Base-by-base conservation (phyloP, 2,797 vertebrate species). In the Setipinna tenuifilis region DNA sequence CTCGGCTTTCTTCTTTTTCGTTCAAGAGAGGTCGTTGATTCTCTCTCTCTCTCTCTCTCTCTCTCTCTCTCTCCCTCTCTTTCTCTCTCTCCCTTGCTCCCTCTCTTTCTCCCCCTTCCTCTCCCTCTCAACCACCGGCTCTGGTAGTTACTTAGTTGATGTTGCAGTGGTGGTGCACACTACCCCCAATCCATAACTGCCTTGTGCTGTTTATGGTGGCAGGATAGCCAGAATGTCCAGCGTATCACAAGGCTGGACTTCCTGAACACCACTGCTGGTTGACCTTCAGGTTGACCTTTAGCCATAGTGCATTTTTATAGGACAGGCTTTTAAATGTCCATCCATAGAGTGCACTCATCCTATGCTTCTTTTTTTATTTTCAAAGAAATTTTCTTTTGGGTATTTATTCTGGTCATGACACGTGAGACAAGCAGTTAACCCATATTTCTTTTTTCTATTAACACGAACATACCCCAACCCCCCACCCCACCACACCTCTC, bases 51-150 rank as follows among this genome's bases (percentile, higher is more conserved):
- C 50, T 54, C 7, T 54, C 50, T 54, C 9, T 54, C 2, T 78
- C 31, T 86, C 87, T 89, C 89, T 85, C n/a, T 86, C 86, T 89
- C 89, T 85, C 14, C 9, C 7, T 54, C 14, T 9, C 50, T 54
- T 14, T 54, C 50, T 54, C 9, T 54, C 2, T 78, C 31, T 86
- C 87, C 88, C 89, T 85, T n/a, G n/a, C n/a, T n/a, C n/a, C n/a
- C 86, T 89, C 89, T 85, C 14, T 54, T 14, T 54, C 14, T 9
- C 50, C 9, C 7, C 9, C 50, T 54, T 1, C 9, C 2, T 78
- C 31, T 86, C 87, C 88, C 89, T 85, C 84, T 78, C 58, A 84
- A 89, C 86, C 84, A 65, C n/a, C 4, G 61, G n/a, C 61, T 9
- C 61, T 65, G 61, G 61, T n/a, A 11, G 61, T 62, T 7, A 23